Evolutionary conservation across 2,888 invertebrate genomes (phyloP), one percentile per base, ranked within the genome.

Genomic region (Chymomyza fuscimana): DNA sequence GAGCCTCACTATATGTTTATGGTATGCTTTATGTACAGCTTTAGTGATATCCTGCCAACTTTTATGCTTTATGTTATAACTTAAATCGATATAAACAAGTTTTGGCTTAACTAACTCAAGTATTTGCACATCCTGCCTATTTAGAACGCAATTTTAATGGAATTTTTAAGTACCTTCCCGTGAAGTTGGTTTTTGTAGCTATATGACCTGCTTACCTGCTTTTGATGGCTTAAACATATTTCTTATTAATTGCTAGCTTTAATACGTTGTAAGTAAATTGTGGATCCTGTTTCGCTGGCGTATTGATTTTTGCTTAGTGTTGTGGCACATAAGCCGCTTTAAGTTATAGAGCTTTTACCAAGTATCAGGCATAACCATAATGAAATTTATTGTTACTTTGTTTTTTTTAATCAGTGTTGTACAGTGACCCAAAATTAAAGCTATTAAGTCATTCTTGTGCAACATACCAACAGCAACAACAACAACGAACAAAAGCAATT

Each of bases 211-310:
- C 65, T 69, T 62, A 67, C 72, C 72, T 72, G 67, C 52, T 72
- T 77, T 77, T 77, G 72, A 6, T 58, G 25, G 9, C 22, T 25
- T 58, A 78, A 78, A 67, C 80, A 72, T 79, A 80, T 85, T 72
- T 72, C 52, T 70, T 78, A 83, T 81, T 82, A 86, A 86, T 86
- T 83, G 78, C 83, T 16, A 52, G 10, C 40, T 10, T 10, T 40
- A 40, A 52, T 12, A 22, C 3, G 4, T 9, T 19, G 54, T 19
- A 9, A 4, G 19, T 54, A 15, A 5, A 5, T 22, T 54, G 16
- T 5, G 15, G 1, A 19, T 58, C 12, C 58, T 25, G 5, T 58
- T 7, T 54, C 69, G 66, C 78, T 68, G 36, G 61, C 71, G 10
- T 46, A 46, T 46, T 46, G 40, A 46, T 46, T 46, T 46, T 12